Percentiles rank a stretch among this genome's conserved stretches.
Evolutionary conservation across 1,140 invertebrate species (phyloP).

Genomic region (Apocrypta bakeri): DNA sequence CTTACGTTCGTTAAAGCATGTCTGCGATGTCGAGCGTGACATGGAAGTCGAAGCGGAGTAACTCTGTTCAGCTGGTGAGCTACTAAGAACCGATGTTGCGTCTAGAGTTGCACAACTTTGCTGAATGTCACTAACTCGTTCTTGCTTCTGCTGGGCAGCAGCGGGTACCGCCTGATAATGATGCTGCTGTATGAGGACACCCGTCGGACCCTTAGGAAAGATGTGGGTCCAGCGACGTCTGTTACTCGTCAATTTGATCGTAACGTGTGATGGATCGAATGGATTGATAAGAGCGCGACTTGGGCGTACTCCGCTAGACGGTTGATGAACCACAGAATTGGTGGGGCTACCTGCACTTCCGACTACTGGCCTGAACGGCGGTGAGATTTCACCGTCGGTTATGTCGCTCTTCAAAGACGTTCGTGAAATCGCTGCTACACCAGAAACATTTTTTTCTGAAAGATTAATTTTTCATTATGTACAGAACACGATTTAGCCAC

Average conservation of each 20-base stretch:
- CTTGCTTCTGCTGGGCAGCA: conserved; percentile 65
- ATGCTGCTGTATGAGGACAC: conserved; percentile 93
- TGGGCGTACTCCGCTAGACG: conserved; percentile 73
- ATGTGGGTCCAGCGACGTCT: conserved; percentile 98
- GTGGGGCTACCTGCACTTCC: conserved; percentile 74
- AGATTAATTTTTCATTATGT: neutral
- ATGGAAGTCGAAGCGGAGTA: conserved; percentile 55
- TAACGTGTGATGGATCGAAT: conserved; percentile 97
- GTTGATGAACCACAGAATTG: conserved; percentile 56
- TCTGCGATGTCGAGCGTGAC: conserved; percentile 69
- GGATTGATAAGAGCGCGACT: conserved; percentile 93
- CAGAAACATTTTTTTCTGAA: conserved; percentile 24
- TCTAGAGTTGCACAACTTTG: conserved; percentile 50
- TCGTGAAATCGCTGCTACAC: conserved; percentile 54
- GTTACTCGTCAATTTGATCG: conserved; percentile 97
- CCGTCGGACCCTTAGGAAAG: conserved; percentile 95
- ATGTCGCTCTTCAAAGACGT: conserved; percentile 67
- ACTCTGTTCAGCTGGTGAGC: conserved; percentile 60
- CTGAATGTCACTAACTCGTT: conserved; percentile 53
- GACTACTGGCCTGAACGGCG: conserved; percentile 75
- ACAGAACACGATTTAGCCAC: neutral
- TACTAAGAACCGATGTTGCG: conserved; percentile 55
- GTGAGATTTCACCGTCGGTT: conserved; percentile 75
- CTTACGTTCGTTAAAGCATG: conserved; percentile 72
- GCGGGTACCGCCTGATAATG: conserved; percentile 90